Evolutionary conservation across 2,113 vertebrate genomes (phyloP).

Genomic region (Coracopsis vasa): DNA sequence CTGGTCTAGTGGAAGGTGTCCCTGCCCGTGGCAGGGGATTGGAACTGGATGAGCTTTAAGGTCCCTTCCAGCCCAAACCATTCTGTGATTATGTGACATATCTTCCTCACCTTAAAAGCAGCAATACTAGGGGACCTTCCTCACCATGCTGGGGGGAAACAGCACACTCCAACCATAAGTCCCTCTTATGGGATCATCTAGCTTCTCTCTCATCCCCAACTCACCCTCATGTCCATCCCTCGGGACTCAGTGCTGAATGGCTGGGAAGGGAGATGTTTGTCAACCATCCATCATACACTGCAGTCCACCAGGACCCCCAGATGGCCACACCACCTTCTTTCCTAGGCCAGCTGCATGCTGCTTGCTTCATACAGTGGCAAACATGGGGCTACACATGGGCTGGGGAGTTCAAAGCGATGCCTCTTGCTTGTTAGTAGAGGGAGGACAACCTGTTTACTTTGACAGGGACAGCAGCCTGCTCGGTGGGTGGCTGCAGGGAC

Average conservation of each 20-base stretch:
- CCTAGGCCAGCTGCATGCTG: neutral
- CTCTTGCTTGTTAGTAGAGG: neutral
- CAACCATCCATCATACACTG: neutral
- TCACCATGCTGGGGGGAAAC: neutral
- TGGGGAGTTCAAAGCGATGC: neutral
- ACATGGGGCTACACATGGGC: neutral
- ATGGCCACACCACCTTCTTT: neutral
- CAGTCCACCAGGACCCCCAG: neutral
- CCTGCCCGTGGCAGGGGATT: neutral
- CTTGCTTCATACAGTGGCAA: neutral
- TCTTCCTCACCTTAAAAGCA: neutral
- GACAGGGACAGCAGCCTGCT: neutral
- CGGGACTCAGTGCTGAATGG: neutral
- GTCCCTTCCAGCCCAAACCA: neutral
- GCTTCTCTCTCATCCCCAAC: neutral
- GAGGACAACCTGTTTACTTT: slow-evolving; percentile 12
- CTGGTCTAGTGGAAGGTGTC: neutral
- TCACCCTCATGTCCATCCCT: fast-evolving
- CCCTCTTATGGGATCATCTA: fast-evolving
- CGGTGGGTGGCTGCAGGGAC: neutral
- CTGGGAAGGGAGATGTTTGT: neutral
- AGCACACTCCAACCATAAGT: fast-evolving
- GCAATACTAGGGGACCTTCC: neutral
- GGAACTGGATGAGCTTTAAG: neutral
- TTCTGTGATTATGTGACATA: neutral